Base-by-base conservation (phyloP, 2,113 vertebrate species). In the Triplophysa dalaica region DNA sequence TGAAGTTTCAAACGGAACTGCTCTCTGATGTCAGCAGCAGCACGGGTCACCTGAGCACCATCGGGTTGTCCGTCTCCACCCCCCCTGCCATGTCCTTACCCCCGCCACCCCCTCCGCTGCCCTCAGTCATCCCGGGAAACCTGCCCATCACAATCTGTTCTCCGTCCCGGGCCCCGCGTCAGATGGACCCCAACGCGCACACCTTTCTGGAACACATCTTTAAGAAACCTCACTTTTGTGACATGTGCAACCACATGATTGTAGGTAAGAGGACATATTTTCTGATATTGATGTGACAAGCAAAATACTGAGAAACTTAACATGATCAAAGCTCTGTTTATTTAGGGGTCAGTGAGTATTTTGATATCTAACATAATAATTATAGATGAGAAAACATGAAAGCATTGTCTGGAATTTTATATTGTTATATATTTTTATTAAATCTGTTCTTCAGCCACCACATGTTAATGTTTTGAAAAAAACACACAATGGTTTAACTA, bases 231-330 rank as follows among this genome's bases (percentile, higher is more conserved):
- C 98, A 95, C 9, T 99, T 99, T 92, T 99, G 98, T 7, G 98
- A 99, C 0, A 89, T 97, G 91, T 99, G 98, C 95, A 99, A 98
- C 90, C 98, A 99, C 90, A 99, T 99, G 98, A 99, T 99, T 78
- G 96, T 99, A 90, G 98, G 98, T 99, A 96, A 95, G 93, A 0
- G 13, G 22, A 21, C 16, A 13, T 13, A 81, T 54, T 13, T 41
- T 13, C 11, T 56, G 38, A 11, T 26, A 56, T 33, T 1, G 12
- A 12, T 17, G 17, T 2, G 17, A 54, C 4, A 19, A 16, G 14
- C 48, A 13, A 12, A 50, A 13, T 50, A 50, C 48, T 2, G 2
- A 3, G 2, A 2, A 50, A 50, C 45, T 12, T 50, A 3, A 52
- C 16, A 54, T 17, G 16, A 48, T 45, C 43, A 70, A 54, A 70